Percentiles rank a stretch among this genome's conserved stretches.
phyloP scores from a whole-genome alignment of 2,888 invertebrate species.

The Mythimna pallens region DNA sequence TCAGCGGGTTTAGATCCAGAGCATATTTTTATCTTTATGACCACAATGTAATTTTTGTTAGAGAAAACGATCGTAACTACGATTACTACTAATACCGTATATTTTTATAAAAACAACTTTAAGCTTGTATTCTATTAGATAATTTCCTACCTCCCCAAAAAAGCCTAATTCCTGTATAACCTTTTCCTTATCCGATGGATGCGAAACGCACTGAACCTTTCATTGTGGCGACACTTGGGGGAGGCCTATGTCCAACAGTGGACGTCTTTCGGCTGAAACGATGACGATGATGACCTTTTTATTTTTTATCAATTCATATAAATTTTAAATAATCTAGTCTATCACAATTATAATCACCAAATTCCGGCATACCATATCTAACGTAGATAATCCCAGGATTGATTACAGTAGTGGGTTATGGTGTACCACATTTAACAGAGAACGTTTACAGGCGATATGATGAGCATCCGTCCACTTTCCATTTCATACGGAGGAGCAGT shows the following conservation, averaged over 20 bases:
- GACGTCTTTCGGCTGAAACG: no score
- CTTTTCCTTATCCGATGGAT: no score
- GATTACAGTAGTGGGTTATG: constrained; percentile 33
- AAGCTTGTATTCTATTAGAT: background rate
- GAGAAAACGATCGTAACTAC: background rate
- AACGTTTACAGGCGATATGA: constrained; percentile 26
- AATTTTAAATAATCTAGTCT: background rate
- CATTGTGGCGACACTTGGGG: no score
- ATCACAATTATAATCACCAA: background rate
- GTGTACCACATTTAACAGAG: constrained; percentile 27
- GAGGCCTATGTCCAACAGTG: no score
- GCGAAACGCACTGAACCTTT: no score
- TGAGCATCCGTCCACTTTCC: constrained; percentile 56
- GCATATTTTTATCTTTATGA: constrained; percentile 12
- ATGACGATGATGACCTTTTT: no score
- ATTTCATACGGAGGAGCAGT: constrained; percentile 50
- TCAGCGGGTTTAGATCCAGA: constrained; percentile 27
- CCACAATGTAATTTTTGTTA: constrained; percentile 14
- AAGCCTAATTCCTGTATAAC: no score
- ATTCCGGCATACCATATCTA: background rate
- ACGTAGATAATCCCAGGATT: constrained; percentile 5
- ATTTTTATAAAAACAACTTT: background rate
- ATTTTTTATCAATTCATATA: no score
- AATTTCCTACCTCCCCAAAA: no score
- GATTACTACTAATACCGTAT: background rate